phyloP scores from a whole-genome alignment of 2,113 vertebrate species.

The Anolis carolinensis region DNA sequence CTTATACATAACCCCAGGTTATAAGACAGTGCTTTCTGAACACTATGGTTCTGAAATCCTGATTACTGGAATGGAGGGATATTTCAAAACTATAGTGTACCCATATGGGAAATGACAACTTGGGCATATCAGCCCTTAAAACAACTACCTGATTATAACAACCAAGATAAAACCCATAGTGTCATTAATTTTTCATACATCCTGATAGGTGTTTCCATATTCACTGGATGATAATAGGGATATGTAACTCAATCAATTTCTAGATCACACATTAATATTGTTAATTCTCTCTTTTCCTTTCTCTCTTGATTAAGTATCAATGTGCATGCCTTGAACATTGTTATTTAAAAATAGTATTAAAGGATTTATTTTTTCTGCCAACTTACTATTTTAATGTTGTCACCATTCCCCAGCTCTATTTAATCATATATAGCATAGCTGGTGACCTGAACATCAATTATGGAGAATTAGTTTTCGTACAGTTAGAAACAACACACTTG shows the following conservation, averaged over 20 bases:
- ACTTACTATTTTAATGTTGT: background rate
- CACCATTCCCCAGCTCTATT: background rate
- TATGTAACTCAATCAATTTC: background rate
- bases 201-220: background rate
- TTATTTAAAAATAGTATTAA: background rate
- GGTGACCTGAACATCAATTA: background rate
- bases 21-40: background rate
- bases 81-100: background rate
- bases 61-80: background rate
- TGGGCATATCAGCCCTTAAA: background rate
- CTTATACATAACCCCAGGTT: background rate
- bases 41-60: background rate
- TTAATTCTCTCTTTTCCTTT: background rate
- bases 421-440: background rate
- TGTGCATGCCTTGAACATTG: background rate
- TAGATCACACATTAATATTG: background rate
- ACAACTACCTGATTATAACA: fast-evolving
- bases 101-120: background rate
- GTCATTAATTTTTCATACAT: background rate
- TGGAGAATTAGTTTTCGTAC: background rate
- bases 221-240: background rate
- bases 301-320: background rate
- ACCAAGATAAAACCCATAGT: fast-evolving
- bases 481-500: too few species aligned
- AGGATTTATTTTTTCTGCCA: background rate